A percentile compares a stretch with the other conserved stretches of the same genome.
Evolutionary conservation across 2,888 invertebrate genomes (phyloP).

Genomic region (Cancer borealis): DNA sequence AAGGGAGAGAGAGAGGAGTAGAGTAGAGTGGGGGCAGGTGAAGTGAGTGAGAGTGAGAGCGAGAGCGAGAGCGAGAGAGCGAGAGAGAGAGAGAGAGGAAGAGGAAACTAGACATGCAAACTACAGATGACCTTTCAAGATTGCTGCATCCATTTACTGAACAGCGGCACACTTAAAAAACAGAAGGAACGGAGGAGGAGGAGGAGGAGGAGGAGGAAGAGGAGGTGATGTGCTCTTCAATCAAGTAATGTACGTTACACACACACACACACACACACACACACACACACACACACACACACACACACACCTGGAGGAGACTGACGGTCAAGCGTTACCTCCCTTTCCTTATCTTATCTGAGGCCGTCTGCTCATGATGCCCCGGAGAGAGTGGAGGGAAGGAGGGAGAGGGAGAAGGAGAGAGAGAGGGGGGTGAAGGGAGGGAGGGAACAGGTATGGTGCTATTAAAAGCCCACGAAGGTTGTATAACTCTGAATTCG

Average conservation of each 20-base stretch:
- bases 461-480: background rate
- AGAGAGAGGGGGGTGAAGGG: background rate
- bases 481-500: background rate
- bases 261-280: background rate
- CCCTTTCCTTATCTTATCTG: constrained; percentile 13
- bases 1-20: background rate
- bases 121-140: constrained; percentile 10
- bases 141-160: background rate
- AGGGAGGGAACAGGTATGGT: background rate
- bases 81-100: too few relatives aligned
- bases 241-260: background rate
- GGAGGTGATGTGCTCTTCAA: background rate
- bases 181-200: background rate
- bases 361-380: constrained; percentile 31
- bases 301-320: background rate
- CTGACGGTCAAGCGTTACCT: constrained; percentile 10
- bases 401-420: background rate
- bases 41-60: background rate
- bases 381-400: background rate
- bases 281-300: constrained; percentile 26
- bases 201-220: too few relatives aligned
- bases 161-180: background rate
- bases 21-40: background rate
- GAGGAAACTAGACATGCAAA: constrained; percentile 1
- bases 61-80: background rate